Percentiles rank a stretch among this genome's conserved stretches.
Conservation (phyloP, 2,888 invertebrate species). For the Thalpophila matura region DNA sequence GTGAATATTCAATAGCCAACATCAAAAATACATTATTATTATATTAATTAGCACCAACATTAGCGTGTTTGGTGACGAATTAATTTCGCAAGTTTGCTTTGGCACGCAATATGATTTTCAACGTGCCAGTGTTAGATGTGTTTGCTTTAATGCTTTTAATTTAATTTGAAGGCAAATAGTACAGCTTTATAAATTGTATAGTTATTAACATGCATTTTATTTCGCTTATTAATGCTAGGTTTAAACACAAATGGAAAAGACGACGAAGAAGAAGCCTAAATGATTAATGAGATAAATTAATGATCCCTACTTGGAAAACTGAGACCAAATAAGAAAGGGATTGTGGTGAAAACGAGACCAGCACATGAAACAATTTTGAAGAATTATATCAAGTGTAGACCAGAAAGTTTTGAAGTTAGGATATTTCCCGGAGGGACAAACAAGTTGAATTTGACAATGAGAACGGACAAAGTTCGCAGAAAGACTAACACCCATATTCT, state of each 20-base stretch:
- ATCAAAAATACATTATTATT: constrained; percentile 60
- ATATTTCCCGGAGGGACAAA: constrained; percentile 38
- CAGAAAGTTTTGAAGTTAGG: constrained; percentile 20
- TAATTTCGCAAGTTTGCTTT: constrained; percentile 63
- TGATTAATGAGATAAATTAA: constrained; percentile 63
- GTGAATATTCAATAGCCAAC: constrained; percentile 68
- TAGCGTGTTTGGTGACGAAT: constrained; percentile 65
- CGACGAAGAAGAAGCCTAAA: constrained; percentile 61
- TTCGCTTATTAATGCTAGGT: constrained; percentile 53
- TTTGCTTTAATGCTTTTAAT: constrained; percentile 52
- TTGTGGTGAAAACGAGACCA: constrained; percentile 15
- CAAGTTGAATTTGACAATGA: constrained; percentile 30
- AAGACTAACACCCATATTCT: constrained; percentile 20
- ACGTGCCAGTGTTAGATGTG: constrained; percentile 59
- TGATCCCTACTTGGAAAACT: constrained; percentile 30
- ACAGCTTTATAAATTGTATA: constrained; percentile 54
- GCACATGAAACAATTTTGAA: constrained; percentile 23
- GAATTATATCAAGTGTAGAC: constrained; percentile 25
- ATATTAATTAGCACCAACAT: constrained; percentile 69
- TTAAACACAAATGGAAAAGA: constrained; percentile 66
- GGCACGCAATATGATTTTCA: constrained; percentile 53
- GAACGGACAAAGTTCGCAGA: constrained; percentile 22
- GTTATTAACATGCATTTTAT: constrained; percentile 62
- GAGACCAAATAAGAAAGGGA: constrained; percentile 9
- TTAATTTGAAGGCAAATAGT: constrained; percentile 48